phyloP scores from a whole-genome alignment of 2,113 vertebrate genomes.

The Cochlearius cochlearius region DNA sequence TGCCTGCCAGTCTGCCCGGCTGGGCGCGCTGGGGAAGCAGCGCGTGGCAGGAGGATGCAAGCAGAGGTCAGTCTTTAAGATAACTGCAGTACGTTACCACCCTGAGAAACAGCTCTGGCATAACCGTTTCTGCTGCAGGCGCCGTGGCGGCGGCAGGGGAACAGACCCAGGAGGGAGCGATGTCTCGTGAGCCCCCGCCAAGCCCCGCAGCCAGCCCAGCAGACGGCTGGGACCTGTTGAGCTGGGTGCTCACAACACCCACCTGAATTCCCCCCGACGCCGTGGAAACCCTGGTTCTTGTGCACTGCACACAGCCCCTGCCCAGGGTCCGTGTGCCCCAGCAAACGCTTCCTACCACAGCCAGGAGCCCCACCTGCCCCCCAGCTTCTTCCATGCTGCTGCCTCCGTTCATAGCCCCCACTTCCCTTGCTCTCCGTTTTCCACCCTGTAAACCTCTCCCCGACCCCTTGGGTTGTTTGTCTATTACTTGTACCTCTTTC shows the following conservation, averaged over 20 bases:
- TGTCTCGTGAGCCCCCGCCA: neutral
- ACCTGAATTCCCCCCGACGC: neutral
- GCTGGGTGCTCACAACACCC: neutral
- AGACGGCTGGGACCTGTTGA: neutral
- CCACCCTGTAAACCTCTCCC: neutral
- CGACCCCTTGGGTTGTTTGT: neutral
- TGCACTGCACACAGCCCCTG: neutral
- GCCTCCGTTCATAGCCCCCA: neutral
- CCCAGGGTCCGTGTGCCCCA: neutral
- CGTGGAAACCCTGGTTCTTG: neutral
- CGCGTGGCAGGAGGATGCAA: fast-evolving
- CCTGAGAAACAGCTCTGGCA: neutral
- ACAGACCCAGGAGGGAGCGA: neutral
- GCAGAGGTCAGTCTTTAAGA: neutral
- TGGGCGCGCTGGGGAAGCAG: neutral
- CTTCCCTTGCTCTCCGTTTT: neutral
- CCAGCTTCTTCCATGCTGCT: neutral
- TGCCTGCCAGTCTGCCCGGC: neutral
- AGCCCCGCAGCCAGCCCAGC: neutral
- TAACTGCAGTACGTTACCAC: neutral
- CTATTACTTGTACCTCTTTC: neutral
- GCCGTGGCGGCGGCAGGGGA: neutral
- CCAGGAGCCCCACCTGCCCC: neutral
- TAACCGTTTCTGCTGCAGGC: neutral
- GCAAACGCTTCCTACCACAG: neutral